Percentiles rank a stretch among this genome's conserved stretches.
phyloP scores from a whole-genome alignment of 2,888 invertebrate genomes.

The Heterodera filipjevi region DNA sequence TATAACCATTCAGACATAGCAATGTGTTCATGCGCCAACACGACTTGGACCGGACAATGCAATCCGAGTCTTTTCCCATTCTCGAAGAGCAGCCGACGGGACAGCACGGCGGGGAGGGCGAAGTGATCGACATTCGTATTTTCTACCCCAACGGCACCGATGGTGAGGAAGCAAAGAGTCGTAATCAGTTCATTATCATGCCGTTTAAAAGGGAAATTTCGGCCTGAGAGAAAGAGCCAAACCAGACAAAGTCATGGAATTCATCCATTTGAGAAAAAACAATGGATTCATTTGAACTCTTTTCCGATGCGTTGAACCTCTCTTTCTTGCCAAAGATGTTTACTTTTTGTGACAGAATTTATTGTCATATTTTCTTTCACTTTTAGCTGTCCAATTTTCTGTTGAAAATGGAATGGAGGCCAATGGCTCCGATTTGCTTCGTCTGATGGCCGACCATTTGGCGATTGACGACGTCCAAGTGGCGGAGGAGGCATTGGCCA shows the following conservation, averaged over 20 bases:
- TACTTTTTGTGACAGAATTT: background rate
- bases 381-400: conserved; percentile 72
- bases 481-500: conserved; percentile 82
- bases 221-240: no score
- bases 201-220: no score
- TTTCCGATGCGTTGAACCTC: no score
- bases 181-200: background rate
- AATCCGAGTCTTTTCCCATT: conserved; percentile 29
- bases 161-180: conserved; percentile 36
- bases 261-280: no score
- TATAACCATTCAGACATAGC: conserved; percentile 18
- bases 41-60: conserved; percentile 21
- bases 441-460: conserved; percentile 77
- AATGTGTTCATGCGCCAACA: conserved; percentile 13
- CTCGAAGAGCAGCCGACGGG: conserved; percentile 23
- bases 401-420: conserved; percentile 78
- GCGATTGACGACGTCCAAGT: conserved; percentile 74
- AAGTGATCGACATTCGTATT: conserved; percentile 43
- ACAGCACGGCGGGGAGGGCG: conserved; percentile 28
- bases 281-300: no score
- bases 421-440: conserved; percentile 72
- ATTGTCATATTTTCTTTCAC: background rate
- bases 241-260: no score
- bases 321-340: background rate
- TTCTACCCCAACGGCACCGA: conserved; percentile 65